These are phyloP conservation scores for Helicoverpa assulta DNA, from an alignment of 2,888 invertebrate genomes.

Conservation along the genomic window DNA sequence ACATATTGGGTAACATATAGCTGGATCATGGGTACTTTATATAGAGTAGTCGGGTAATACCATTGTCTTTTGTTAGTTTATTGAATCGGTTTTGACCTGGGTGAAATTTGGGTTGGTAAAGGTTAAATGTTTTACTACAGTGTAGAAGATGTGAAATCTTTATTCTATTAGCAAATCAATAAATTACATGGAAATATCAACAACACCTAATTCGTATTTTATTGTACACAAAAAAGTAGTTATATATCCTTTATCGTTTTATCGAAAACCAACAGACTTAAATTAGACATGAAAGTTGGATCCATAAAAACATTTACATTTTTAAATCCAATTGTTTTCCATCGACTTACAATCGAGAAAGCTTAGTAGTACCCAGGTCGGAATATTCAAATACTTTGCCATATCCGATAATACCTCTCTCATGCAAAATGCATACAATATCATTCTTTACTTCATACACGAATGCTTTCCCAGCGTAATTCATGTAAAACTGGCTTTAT, in stretches of 20 bases:
- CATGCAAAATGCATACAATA: conserved; percentile 90
- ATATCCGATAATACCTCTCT: conserved; percentile 87
- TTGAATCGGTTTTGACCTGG: not conserved
- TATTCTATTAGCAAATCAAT: too few relatives aligned
- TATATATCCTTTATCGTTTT: too few relatives aligned
- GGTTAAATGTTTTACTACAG: not conserved
- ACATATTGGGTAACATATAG: conserved; percentile 81
- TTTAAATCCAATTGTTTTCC: not conserved
- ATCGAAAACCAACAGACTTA: too few relatives aligned
- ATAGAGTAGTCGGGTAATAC: conserved; percentile 56
- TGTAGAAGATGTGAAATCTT: too few relatives aligned
- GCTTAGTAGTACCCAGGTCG: conserved; percentile 67
- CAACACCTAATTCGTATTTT: too few relatives aligned
- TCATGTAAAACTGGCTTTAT: conserved; percentile 88
- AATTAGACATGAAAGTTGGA: too few relatives aligned
- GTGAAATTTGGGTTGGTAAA: not conserved
- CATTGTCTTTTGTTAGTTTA: conserved; percentile 34
- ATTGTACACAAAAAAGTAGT: too few relatives aligned
- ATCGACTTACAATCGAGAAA: conserved; percentile 57
- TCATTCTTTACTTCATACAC: conserved; percentile 87
- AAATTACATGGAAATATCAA: too few relatives aligned
- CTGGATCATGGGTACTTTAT: conserved; percentile 61
- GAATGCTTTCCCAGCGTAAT: conserved; percentile 84
- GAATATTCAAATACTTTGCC: conserved; percentile 88
- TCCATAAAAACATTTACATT: not conserved